Percentiles rank a stretch among this genome's conserved stretches.
Evolutionary conservation across 2,888 invertebrate genomes (phyloP).

Genomic region (Lysandra bellargus): DNA sequence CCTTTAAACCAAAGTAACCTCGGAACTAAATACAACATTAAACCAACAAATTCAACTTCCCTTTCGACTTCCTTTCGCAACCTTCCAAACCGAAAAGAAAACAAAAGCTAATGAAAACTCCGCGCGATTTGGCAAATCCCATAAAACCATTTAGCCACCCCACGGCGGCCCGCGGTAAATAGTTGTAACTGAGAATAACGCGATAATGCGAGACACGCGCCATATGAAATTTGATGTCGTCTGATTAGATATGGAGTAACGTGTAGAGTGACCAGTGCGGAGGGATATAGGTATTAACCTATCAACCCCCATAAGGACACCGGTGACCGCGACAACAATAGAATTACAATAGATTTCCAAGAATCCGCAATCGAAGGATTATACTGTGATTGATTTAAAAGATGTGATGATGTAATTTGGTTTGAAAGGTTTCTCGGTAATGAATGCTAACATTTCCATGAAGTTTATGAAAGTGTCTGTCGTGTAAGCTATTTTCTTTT

Average conservation of each 20-base stretch:
- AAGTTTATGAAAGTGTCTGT: too few relatives aligned
- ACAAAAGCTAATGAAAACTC: conserved; percentile 35
- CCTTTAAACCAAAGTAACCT: too few relatives aligned
- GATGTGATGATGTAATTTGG: too few relatives aligned
- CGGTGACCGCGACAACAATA: too few relatives aligned
- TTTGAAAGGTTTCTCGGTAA: too few relatives aligned
- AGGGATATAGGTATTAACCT: not conserved
- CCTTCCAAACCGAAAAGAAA: conserved; percentile 23
- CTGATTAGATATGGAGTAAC: conserved; percentile 43
- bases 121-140: conserved; percentile 56
- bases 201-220: conserved; percentile 74
- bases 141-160: conserved; percentile 51
- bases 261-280: not conserved
- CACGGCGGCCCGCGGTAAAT: conserved; percentile 63
- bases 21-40: not conserved
- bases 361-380: too few relatives aligned
- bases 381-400: too few relatives aligned
- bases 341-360: too few relatives aligned
- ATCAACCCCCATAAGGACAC: too few relatives aligned
- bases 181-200: conserved; percentile 71
- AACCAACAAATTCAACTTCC: not conserved
- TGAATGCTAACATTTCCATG: too few relatives aligned
- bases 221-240: conserved; percentile 68
- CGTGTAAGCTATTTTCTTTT: too few relatives aligned
- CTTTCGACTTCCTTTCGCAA: not conserved